Conservation (phyloP, 2,888 invertebrate genomes). For the Platypus cylindrus region DNA sequence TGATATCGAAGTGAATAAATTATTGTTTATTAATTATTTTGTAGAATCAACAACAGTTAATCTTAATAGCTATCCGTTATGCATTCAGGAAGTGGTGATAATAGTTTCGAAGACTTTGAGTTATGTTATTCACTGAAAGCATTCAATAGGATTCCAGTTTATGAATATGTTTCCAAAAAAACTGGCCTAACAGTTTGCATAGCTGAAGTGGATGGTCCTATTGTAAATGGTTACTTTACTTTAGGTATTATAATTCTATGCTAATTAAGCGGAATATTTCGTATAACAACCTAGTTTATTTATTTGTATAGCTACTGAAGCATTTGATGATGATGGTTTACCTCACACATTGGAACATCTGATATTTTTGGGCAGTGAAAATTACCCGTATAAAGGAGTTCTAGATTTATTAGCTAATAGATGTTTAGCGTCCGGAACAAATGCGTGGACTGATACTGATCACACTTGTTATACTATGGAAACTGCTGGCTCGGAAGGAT, state of each 20-base stretch:
- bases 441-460: slow-evolving; percentile 80
- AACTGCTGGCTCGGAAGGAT: slow-evolving; percentile 78
- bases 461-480: slow-evolving; percentile 84
- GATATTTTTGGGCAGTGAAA: slow-evolving; percentile 79
- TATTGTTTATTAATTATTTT: too few species aligned
- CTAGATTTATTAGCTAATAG: slow-evolving; percentile 80
- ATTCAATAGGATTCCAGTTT: slow-evolving; percentile 61
- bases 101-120: slow-evolving; percentile 42
- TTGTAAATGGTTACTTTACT: slow-evolving; percentile 78
- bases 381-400: slow-evolving; percentile 82
- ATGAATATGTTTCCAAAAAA: slow-evolving; percentile 63
- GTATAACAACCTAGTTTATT: too few species aligned
- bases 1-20: too few species aligned
- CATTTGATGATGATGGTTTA: slow-evolving; percentile 81
- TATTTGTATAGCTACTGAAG: slow-evolving; percentile 79
- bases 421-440: slow-evolving; percentile 82
- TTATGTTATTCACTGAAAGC: slow-evolving; percentile 51
- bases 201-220: slow-evolving; percentile 80
- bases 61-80: too few species aligned
- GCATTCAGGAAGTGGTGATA: too few species aligned
- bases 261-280: too few species aligned
- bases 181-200: slow-evolving; percentile 74
- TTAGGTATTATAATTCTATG: too few species aligned
- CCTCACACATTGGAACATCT: slow-evolving; percentile 90
- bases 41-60: too few species aligned